Evolutionary conservation across 2,888 invertebrate species (phyloP), one percentile per base, ranked within the genome.

Genomic region (Tetragonisca angustula): DNA sequence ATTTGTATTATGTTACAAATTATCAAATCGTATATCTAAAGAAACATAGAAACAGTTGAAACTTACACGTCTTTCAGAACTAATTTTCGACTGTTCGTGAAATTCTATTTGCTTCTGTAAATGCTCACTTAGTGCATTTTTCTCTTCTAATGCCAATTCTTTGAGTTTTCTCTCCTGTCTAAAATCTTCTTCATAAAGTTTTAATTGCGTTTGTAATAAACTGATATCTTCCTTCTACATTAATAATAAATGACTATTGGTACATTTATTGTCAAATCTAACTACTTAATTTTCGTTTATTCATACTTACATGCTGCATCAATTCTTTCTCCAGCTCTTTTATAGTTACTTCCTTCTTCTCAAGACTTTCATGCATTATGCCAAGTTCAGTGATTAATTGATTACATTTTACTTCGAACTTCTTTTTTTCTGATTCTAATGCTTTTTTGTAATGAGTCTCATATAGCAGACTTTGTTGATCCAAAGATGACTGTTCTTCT

Each of bases 381-480:
- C 78, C 59, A 50, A 71, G 36, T 52, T 87, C 80, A 9, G 21
- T n/a, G 15, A 79, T 49, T n/a, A 91, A 68, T 17, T 90, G 74
- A 11, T 88, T 68, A 17, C 70, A 79, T 6, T 72, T 81, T 36
- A 19, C 59, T 49, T 89, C 82, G 6, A 89, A 78, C 6, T 56
- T 64, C 64, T 81, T 85, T 27, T 87, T 90, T 27, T 91, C 89
- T 24, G 76, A 77, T 52, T 88, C 85, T 59, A 92, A 76, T 5
- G 79, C 59, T 76, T 76, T 88, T 67, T 91, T 84, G 17, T 50
- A 70, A 61, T 90, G 85, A 61, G 72, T 83, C 76, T 93, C 92
- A 50, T 92, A 91, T 43, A 92, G 71, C 49, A 86, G 76, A 76
- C 91, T 91, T 61, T 92, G 92, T 9, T 86, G 88, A 82, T 92